phyloP scores from a whole-genome alignment of 2,797 vertebrate species.

The Notamacropus eugenii region DNA sequence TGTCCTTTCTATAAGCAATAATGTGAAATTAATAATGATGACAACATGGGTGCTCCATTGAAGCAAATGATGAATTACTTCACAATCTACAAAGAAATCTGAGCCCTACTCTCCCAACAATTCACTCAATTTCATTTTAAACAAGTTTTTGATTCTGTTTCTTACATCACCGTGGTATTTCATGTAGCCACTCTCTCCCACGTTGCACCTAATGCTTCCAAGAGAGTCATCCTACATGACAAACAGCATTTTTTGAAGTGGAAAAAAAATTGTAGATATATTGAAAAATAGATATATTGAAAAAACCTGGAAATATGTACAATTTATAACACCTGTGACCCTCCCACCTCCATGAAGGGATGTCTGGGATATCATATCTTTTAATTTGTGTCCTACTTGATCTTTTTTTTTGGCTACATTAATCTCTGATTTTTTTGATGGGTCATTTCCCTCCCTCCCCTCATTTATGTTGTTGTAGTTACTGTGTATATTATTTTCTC shows the following conservation, averaged over 20 bases:
- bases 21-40: too few relatives aligned
- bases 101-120: neutral
- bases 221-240: neutral
- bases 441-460: neutral
- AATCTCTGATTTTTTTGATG: neutral
- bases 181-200: neutral
- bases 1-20: too few relatives aligned
- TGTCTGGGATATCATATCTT: neutral
- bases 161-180: neutral
- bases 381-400: neutral
- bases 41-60: too few relatives aligned
- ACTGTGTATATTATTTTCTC: neutral
- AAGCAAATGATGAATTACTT: too few relatives aligned
- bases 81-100: too few relatives aligned
- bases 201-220: neutral
- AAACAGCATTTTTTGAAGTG: neutral
- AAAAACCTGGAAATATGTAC: neutral
- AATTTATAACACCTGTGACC: neutral
- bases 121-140: neutral
- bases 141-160: neutral
- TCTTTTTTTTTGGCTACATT: neutral
- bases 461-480: neutral
- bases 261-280: too few relatives aligned
- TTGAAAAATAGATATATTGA: neutral
- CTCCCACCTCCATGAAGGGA: too few relatives aligned